Evolutionary conservation across 1,140 invertebrate genomes (phyloP).

Genomic region (Himalopsyche phryganea): DNA sequence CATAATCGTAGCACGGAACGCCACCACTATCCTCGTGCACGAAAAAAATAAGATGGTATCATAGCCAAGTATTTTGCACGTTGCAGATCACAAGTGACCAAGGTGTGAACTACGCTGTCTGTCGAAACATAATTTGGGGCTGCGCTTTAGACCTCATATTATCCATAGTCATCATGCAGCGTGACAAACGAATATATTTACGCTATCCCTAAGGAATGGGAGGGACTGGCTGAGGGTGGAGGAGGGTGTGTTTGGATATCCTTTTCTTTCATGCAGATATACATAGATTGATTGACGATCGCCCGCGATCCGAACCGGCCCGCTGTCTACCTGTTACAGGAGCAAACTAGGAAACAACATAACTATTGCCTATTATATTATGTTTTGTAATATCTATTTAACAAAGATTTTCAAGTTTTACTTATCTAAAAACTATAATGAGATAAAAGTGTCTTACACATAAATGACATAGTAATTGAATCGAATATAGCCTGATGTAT

Average conservation of each 20-base stretch:
- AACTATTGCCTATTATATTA: no score
- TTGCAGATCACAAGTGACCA: background rate
- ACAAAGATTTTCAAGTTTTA: no score
- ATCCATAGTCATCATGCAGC: slow-evolving; percentile 21
- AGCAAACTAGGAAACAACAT: no score
- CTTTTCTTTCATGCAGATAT: slow-evolving; percentile 29
- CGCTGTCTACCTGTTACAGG: slow-evolving; percentile 6
- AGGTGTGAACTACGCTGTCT: slow-evolving; percentile 4
- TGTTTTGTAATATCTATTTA: no score
- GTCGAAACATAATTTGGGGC: slow-evolving; percentile 12
- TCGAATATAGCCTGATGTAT: no score
- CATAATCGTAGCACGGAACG: no score
- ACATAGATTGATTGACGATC: slow-evolving; percentile 28
- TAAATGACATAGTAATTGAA: no score
- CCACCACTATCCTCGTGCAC: no score
- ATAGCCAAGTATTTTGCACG: no score
- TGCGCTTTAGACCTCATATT: slow-evolving; percentile 14
- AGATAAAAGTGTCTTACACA: no score
- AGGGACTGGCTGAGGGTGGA: background rate
- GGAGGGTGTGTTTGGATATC: slow-evolving; percentile 22
- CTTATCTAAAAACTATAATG: no score
- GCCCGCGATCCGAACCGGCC: slow-evolving; percentile 9
- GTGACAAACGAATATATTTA: slow-evolving; percentile 24
- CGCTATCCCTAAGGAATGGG: slow-evolving; percentile 1
- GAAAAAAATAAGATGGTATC: no score